Conservation (phyloP, 1,140 invertebrate genomes). For the Hypothenemus hampei region DNA sequence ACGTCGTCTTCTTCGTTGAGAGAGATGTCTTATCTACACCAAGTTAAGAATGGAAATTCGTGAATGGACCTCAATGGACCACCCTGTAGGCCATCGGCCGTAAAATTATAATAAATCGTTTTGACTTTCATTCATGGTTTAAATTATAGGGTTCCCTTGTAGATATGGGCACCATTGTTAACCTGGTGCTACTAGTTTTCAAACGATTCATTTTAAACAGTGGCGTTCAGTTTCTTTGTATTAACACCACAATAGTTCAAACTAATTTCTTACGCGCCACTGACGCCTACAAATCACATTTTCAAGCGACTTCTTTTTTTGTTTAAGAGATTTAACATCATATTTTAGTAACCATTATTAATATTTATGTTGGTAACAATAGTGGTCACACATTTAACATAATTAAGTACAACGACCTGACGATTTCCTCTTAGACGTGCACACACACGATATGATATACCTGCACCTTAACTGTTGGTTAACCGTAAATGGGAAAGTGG, state of each 20-base stretch:
- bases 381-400: no score
- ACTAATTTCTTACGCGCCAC: neutral
- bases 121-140: slow-evolving; percentile 39
- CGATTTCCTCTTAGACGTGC: no score
- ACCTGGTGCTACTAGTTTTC: slow-evolving; percentile 25
- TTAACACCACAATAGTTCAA: no score
- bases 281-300: slow-evolving; percentile 12
- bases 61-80: slow-evolving; percentile 41
- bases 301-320: slow-evolving; percentile 16
- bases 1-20: no score
- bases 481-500: no score
- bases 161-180: slow-evolving; percentile 41
- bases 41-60: slow-evolving; percentile 40
- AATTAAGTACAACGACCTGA: no score
- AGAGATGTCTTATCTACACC: slow-evolving; percentile 14
- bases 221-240: slow-evolving; percentile 8
- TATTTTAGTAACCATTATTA: slow-evolving; percentile 12
- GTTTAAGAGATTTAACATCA: slow-evolving; percentile 19
- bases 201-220: slow-evolving; percentile 1
- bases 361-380: slow-evolving; percentile 12
- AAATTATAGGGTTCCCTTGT: slow-evolving; percentile 42
- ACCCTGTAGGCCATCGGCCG: slow-evolving; percentile 40
- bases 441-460: no score
- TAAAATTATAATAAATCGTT: slow-evolving; percentile 47
- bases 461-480: no score